A percentile compares a stretch with the other conserved stretches of the same genome.
phyloP scores from a whole-genome alignment of 1,140 invertebrate genomes.

The Camponotus pennsylvanicus region DNA sequence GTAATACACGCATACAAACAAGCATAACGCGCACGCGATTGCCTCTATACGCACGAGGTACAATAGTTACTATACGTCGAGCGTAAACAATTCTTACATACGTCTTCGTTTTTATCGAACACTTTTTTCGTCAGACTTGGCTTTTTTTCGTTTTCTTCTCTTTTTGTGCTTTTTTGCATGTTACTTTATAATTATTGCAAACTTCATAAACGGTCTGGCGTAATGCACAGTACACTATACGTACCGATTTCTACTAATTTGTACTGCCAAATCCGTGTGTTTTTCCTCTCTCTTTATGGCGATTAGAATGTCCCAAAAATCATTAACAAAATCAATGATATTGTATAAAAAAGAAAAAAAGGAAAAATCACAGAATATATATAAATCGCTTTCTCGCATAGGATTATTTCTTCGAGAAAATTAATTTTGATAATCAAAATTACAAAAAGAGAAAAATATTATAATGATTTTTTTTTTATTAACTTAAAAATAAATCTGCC shows the following conservation, averaged over 20 bases:
- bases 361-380: background rate
- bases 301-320: conserved; percentile 30
- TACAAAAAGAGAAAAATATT: background rate
- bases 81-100: conserved; percentile 46
- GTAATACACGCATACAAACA: conserved; percentile 70
- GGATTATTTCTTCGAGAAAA: background rate
- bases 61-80: conserved; percentile 58
- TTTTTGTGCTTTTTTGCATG: conserved; percentile 6
- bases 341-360: background rate
- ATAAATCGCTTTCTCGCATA: background rate
- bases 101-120: conserved; percentile 59
- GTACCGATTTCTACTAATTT: conserved; percentile 69
- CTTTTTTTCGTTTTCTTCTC: conserved; percentile 30
- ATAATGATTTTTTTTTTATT: background rate
- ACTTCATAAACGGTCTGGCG: conserved; percentile 46
- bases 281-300: conserved; percentile 37
- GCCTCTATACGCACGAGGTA: conserved; percentile 57
- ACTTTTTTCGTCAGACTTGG: conserved; percentile 60
- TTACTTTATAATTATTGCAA: conserved; percentile 24
- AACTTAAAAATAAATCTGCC: background rate
- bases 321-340: background rate
- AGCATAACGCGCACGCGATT: conserved; percentile 57
- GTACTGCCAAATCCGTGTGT: conserved; percentile 71
- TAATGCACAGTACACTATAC: conserved; percentile 39
- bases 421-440: conserved; percentile 3